Evolutionary conservation across 2,797 vertebrate species (phyloP), one percentile per base, ranked within the genome.

Genomic region (Tarsius wallacei): DNA sequence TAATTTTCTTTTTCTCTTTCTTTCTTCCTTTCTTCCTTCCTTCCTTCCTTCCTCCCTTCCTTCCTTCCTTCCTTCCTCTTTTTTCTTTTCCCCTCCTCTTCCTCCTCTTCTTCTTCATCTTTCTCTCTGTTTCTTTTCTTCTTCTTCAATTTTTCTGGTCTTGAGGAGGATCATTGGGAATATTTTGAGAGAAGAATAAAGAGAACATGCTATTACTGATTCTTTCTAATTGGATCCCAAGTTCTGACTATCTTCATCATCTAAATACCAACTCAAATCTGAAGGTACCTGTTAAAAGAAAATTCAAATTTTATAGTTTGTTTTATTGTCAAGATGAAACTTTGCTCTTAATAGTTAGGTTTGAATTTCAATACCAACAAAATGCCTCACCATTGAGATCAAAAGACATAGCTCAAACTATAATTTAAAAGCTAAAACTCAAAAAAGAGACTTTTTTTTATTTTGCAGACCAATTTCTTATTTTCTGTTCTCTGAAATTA

Each of bases 51-150:
- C 36, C 1, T 42, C 22, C 21, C 31, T 1, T 7, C 7, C 31
- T 17, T 19, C 11, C 36, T 2, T 0, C 5, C 19, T 24, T 6
- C 31, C 28, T 0, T 13, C 14, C 15, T 2, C 14, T 2, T n/a
- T 7, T 13, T 0, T n/a, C 15, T 6, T 2, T 63, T 1, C 26
- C 11, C 22, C 2, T 11, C 10, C 22, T 9, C 3, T 7, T 17
- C 1, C 0, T 36, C 11, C 19, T 21, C 10, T 4, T n/a, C 5
- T 21, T 31, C 66, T 36, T 11, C 2, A 0, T 7, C 63, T 31
- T 12, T 6, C 14, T 66, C 14, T 16, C 5, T 66, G 24, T 15
- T 31, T 31, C 28, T 6, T 1, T 64, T 28, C 12, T 31, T 64
- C 61, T 26, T 11, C 2, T 11, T 71, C 28, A 2, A 33, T 33